Base-by-base conservation (phyloP, 2,797 vertebrate genomes). In the Pseudocheirus occidentalis region DNA sequence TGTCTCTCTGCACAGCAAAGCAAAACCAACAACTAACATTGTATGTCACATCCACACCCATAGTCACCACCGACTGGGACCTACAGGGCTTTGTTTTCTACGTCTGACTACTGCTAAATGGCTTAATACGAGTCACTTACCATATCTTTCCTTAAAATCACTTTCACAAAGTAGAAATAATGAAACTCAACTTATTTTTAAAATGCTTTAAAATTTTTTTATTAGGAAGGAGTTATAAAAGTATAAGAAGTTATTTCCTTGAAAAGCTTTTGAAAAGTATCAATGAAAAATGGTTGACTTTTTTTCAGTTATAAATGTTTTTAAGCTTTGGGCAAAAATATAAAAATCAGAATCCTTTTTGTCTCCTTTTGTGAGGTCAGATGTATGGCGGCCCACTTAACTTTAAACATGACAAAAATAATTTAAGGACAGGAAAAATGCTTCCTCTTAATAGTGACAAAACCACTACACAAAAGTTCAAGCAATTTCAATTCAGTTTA, bases 221-320 rank as follows among this genome's bases (percentile, higher is more conserved):
- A 11, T n/a, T 52, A 56, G 73, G 62, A 94, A 95, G 52, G 55
- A 81, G 91, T n/a, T 18, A 0, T 6, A 1, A 29, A 56, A 57
- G 57, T 55, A 29, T 53, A 16, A 55, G 81, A 94, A 46, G 57
- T 12, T 11, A 50, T 34, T 96, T 96, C 62, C 90, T 90, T 18
- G 27, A 95, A 87, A 87, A 96, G 93, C 92, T 95, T 92, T 91
- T 55, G 94, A 91, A 40, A 53, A 59, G n/a, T 66, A 13, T n/a
- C 28, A 11, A 54, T 96, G 95, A 97, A 96, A 96, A 92, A 95
- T 95, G 90, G 93, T 96, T 95, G 95, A 94, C 29, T 40, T 55
- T 73, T 66, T 94, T 59, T 55, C 66, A 94, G 93, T 66, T 93
- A 91, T 54, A 96, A 90, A 92, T 87, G 31, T 52, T 94, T 28